A percentile compares a stretch with the other conserved stretches of the same genome.
phyloP scores from a whole-genome alignment of 1,140 invertebrate genomes.

The Diachasmimorpha longicaudata region DNA sequence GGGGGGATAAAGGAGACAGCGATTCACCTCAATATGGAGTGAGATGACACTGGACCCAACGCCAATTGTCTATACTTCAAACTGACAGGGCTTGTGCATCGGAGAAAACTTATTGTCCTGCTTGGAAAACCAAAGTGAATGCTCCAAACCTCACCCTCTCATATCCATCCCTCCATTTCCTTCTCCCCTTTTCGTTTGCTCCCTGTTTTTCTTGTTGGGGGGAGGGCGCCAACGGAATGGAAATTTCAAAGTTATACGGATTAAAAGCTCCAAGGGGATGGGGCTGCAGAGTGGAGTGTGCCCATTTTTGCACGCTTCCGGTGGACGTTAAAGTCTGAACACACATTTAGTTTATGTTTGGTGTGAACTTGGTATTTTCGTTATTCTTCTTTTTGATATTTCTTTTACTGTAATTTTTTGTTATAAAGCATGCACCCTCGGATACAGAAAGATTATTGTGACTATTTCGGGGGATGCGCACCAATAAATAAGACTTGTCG shows the following conservation, averaged over 20 bases:
- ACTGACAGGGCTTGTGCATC: slow-evolving; percentile 53
- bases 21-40: slow-evolving; percentile 57
- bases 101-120: slow-evolving; percentile 55
- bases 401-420: neutral
- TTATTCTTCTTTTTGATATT: neutral
- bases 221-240: no score
- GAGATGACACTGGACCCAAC: slow-evolving; percentile 39
- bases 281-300: slow-evolving; percentile 20
- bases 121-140: slow-evolving; percentile 54
- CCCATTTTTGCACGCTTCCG: neutral
- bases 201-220: slow-evolving; percentile 34
- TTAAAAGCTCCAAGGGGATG: no score
- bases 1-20: slow-evolving; percentile 59
- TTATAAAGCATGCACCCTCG: neutral
- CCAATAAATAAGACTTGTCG: no score
- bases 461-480: no score
- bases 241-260: slow-evolving; percentile 49
- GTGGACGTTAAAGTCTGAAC: neutral
- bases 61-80: slow-evolving; percentile 49
- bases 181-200: neutral
- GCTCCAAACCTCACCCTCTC: slow-evolving; percentile 19
- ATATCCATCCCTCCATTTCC: neutral
- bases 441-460: neutral
- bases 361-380: neutral
- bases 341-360: neutral